Evolutionary conservation across 2,113 vertebrate species (phyloP).

Genomic region (Cranoglanis bouderius): DNA sequence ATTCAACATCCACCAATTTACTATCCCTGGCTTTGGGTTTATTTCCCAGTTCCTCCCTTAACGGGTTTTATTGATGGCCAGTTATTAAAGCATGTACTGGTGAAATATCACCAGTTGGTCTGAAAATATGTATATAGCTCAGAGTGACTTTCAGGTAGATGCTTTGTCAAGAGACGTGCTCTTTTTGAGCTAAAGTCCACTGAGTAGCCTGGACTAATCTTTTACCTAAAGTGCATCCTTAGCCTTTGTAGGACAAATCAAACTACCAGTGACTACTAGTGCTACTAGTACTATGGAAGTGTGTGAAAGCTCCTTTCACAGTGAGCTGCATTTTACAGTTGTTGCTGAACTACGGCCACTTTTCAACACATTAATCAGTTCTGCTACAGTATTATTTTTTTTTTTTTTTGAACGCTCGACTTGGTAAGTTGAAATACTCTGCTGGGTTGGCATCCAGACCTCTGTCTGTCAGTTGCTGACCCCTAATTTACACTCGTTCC

Average conservation of each 20-base stretch:
- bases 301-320: neutral
- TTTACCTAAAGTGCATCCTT: neutral
- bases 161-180: neutral
- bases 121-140: neutral
- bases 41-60: neutral
- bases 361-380: neutral
- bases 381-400: neutral
- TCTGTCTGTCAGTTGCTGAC: neutral
- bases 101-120: neutral
- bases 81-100: neutral
- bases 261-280: neutral
- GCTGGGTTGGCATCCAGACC: neutral
- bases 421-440: neutral
- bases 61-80: neutral
- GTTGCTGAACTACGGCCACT: neutral
- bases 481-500: slow-evolving; percentile 11
- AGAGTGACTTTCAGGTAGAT: neutral
- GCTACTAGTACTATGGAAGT: neutral
- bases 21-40: neutral
- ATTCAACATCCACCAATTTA: neutral
- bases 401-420: neutral
- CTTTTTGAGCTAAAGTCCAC: neutral
- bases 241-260: neutral
- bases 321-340: neutral
- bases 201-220: neutral